Evolutionary conservation across 2,797 vertebrate species (phyloP).

Genomic region (Sarcophilus harrisii): DNA sequence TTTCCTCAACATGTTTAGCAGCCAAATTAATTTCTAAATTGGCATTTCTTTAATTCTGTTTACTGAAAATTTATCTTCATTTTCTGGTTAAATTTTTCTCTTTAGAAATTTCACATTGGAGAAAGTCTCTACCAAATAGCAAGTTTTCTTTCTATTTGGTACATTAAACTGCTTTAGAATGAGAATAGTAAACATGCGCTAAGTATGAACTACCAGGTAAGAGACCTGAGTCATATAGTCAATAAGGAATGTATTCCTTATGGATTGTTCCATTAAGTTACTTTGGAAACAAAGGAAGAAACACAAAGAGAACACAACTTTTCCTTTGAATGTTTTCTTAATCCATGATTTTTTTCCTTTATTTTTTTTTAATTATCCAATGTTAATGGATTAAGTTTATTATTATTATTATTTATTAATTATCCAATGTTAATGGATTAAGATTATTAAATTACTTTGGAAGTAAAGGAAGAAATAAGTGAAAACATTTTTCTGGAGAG

Average conservation of each 20-base stretch:
- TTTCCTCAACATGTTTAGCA: too few relatives aligned
- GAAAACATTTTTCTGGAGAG: neutral
- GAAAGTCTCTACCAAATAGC: neutral
- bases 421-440: too few relatives aligned
- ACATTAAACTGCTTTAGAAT: neutral
- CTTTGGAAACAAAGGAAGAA: neutral
- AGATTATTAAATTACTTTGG: neutral
- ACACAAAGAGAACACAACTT: neutral
- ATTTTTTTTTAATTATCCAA: too few relatives aligned
- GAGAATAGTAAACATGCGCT: neutral
- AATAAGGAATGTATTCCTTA: neutral
- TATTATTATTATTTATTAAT: too few relatives aligned
- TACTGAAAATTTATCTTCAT: too few relatives aligned
- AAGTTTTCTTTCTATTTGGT: neutral
- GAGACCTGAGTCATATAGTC: neutral
- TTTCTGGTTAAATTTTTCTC: too few relatives aligned
- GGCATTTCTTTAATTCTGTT: too few relatives aligned
- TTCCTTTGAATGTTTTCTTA: too few relatives aligned
- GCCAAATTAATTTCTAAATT: too few relatives aligned
- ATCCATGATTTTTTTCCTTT: too few relatives aligned
- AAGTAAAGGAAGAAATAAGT: neutral
- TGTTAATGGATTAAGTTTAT: too few relatives aligned
- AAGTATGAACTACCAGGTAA: neutral
- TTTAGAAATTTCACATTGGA: too few relatives aligned
- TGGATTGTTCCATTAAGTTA: neutral